A percentile compares a stretch with the other conserved stretches of the same genome.
These are phyloP conservation scores for Actenoides hombroni DNA, from an alignment of 2,113 vertebrate species.

Conservation along the genomic window DNA sequence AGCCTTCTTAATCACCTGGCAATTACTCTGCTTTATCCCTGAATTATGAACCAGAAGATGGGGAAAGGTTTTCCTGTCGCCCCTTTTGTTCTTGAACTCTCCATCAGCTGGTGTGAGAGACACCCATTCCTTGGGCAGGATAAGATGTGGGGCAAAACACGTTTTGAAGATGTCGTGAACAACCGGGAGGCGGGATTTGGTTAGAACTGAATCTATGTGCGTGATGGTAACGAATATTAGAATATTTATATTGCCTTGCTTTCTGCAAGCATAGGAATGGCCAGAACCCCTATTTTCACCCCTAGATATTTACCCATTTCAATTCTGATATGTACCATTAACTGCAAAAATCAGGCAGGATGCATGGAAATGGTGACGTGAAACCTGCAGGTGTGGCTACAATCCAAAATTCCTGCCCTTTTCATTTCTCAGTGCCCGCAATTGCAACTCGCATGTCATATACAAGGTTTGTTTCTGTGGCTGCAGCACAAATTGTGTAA, in stretches of 20 bases:
- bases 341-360: background rate
- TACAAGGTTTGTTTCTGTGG: background rate
- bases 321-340: background rate
- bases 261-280: background rate
- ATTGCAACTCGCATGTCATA: background rate
- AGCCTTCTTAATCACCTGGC: background rate
- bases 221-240: background rate
- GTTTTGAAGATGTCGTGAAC: background rate
- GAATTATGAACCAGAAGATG: background rate
- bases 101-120: background rate
- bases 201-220: background rate
- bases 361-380: background rate
- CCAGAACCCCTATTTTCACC: background rate
- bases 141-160: fast-evolving
- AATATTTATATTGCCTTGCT: background rate
- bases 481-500: background rate
- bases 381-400: background rate
- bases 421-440: background rate
- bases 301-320: background rate
- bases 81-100: background rate
- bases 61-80: background rate
- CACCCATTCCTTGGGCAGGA: background rate
- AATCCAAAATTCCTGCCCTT: background rate
- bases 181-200: background rate
- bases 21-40: background rate